Conservation (phyloP, 2,888 invertebrate genomes). For the Alcis repandata region DNA sequence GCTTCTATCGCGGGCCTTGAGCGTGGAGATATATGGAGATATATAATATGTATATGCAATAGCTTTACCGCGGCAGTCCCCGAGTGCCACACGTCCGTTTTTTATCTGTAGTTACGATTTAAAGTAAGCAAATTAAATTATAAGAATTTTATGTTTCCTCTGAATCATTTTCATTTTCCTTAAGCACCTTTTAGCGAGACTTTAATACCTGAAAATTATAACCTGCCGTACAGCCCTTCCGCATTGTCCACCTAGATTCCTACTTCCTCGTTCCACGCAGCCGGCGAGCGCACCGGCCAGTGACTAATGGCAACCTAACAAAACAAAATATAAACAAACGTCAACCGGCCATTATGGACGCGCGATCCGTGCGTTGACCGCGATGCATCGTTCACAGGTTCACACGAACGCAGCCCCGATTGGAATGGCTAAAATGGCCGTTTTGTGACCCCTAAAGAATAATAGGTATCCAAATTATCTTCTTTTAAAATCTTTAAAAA, state of each 20-base stretch:
- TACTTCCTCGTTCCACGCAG: conserved; percentile 44
- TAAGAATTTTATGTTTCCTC: no score
- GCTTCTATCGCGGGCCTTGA: no score
- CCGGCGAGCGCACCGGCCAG: conserved; percentile 20
- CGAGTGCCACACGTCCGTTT: no score
- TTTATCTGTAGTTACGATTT: no score
- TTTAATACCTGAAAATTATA: not conserved
- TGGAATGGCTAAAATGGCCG: not conserved
- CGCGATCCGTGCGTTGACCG: conserved; percentile 32
- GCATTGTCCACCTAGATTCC: conserved; percentile 38
- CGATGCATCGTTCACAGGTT: conserved; percentile 21
- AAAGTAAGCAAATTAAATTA: no score
- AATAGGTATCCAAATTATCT: no score
- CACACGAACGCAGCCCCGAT: conserved; percentile 5
- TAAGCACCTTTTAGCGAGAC: not conserved
- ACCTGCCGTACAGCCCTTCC: conserved; percentile 15
- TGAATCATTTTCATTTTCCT: not conserved
- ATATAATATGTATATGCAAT: no score
- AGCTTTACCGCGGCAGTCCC: no score
- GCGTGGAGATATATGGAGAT: no score
- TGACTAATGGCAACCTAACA: conserved; percentile 31
- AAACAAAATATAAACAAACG: conserved; percentile 33
- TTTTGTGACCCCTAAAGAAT: conserved; percentile 2
- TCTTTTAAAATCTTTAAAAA: no score
- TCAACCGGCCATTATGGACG: conserved; percentile 18